Conservation (phyloP, 2,797 vertebrate species). For the Rhyacichthys aspro region DNA sequence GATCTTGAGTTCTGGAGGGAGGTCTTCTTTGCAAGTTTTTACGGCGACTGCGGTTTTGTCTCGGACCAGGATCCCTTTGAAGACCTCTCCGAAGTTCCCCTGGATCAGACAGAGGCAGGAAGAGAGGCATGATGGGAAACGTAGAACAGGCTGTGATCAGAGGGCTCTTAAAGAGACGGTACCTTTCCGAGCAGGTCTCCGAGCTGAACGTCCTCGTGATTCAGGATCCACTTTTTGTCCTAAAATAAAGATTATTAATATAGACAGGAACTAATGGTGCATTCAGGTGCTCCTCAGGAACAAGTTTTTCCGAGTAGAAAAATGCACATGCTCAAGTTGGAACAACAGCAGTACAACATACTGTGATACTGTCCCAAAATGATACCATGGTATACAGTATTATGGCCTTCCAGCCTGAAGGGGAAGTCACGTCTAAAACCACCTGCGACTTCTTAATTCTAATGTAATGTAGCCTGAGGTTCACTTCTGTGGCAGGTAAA, state of each 20-base stretch:
- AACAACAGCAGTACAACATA: no score
- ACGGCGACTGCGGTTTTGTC: slow-evolving; percentile 94
- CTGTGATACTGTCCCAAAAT: no score
- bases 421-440: no score
- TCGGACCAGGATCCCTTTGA: slow-evolving; percentile 89
- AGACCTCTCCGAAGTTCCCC: slow-evolving; percentile 98
- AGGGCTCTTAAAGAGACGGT: slow-evolving; percentile 48
- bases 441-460: no score
- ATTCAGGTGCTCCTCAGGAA: no score
- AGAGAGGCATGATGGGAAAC: slow-evolving; percentile 15
- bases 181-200: slow-evolving; percentile 96
- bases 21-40: slow-evolving; percentile 98
- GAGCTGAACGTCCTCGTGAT: slow-evolving; percentile 94
- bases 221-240: slow-evolving; percentile 98
- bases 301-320: no score
- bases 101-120: slow-evolving; percentile 48
- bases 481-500: no score
- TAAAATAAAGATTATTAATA: slow-evolving; percentile 37
- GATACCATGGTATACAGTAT: no score
- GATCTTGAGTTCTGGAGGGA: slow-evolving; percentile 96
- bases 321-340: no score
- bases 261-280: no score
- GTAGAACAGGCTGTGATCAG: not conserved
- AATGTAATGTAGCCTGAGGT: no score
- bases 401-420: no score